Evolutionary conservation across 2,113 vertebrate species (phyloP).

Genomic region (Labeo catla): DNA sequence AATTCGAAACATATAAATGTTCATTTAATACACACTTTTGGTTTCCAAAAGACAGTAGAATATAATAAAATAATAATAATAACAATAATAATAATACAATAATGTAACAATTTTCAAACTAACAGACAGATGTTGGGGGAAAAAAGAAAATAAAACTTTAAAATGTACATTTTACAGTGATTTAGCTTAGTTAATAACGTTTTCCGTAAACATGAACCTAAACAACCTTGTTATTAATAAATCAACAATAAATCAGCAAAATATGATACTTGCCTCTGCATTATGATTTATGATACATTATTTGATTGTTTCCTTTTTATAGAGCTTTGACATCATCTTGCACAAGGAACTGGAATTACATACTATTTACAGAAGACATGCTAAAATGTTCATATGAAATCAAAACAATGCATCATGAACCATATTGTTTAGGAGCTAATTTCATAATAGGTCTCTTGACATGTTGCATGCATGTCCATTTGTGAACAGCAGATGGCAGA

Average conservation of each 20-base stretch:
- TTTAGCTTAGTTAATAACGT: no score
- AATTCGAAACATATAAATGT: no score
- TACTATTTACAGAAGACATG: neutral
- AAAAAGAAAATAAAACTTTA: no score
- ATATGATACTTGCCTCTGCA: neutral
- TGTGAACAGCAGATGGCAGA: constrained; percentile 33
- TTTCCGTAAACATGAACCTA: neutral
- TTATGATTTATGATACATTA: neutral
- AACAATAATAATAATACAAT: no score
- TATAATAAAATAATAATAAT: no score
- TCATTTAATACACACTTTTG: neutral
- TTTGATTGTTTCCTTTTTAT: neutral
- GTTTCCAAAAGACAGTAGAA: no score
- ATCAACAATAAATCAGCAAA: neutral
- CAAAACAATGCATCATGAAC: neutral
- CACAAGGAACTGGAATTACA: neutral
- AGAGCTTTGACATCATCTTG: neutral
- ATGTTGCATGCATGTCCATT: neutral
- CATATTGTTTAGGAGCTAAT: neutral
- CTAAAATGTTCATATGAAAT: neutral
- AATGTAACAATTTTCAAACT: neutral
- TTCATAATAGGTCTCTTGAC: neutral
- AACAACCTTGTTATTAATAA: neutral
- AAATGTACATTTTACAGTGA: no score
- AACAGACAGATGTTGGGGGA: neutral